Conservation (phyloP, 2,888 invertebrate genomes). For the Nymphalis c-album region DNA sequence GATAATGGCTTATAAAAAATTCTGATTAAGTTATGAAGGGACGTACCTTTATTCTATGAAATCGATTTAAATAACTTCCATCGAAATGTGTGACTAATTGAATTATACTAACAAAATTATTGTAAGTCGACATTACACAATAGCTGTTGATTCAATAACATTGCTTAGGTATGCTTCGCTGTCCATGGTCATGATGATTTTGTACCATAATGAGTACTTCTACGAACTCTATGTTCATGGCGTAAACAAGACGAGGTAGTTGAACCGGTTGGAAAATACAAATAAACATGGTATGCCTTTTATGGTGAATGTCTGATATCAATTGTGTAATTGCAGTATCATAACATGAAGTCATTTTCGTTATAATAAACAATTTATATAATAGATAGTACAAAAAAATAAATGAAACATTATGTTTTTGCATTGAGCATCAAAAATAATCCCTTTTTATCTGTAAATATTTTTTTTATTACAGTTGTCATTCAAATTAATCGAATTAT, state of each 20-base stretch:
- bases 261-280: conserved; percentile 43
- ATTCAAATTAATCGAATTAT: too few relatives aligned
- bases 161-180: conserved; percentile 29
- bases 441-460: too few relatives aligned
- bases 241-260: conserved; percentile 44
- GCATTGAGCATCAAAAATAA: too few relatives aligned
- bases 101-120: conserved; percentile 22
- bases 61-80: conserved; percentile 15
- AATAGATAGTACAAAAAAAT: too few relatives aligned
- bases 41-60: background rate
- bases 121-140: conserved; percentile 29
- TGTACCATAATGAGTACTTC: conserved; percentile 48
- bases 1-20: background rate
- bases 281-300: conserved; percentile 30
- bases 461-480: too few relatives aligned
- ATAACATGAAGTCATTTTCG: background rate
- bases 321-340: conserved; percentile 25
- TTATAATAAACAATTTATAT: too few relatives aligned
- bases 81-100: conserved; percentile 17
- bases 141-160: conserved; percentile 26
- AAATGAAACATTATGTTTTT: too few relatives aligned
- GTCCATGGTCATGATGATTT: conserved; percentile 45
- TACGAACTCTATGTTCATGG: conserved; percentile 41
- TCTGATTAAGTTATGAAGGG: background rate
- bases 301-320: conserved; percentile 16